Base-by-base conservation (phyloP, 2,797 vertebrate genomes). In the Protosalanx chinensis region DNA sequence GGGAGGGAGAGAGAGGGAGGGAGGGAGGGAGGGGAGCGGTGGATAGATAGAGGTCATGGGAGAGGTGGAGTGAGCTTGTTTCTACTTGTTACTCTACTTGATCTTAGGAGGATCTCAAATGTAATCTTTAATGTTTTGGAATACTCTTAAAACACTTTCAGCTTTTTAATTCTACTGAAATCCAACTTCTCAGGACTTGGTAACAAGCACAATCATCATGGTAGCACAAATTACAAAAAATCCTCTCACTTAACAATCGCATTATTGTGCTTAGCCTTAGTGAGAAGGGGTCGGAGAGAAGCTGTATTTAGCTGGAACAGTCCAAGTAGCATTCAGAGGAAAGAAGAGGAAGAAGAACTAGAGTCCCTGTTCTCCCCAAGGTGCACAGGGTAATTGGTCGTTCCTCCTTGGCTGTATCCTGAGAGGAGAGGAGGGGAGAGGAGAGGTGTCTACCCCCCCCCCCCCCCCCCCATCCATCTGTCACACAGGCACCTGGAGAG, bases 401-500 rank as follows among this genome's bases (percentile, higher is more conserved):
- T 86, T 88, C 88, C 82, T 87, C 86, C 82, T 86, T 85, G 82
- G 70, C 64, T 67, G 46, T 72, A 68, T 68, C 23, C 51, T 72
- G 41, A 77, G 79, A 86, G 77, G 71, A 80, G 74, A 70, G 81
- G 79, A 82, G 79, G 75, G 82, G n/a, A n/a, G n/a, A n/a, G n/a
- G n/a, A n/a, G n/a, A n/a, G n/a, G n/a, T n/a, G n/a, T n/a, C n/a
- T n/a, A n/a, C n/a, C n/a, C n/a, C n/a, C 49, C 27, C 7, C 41
- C 41, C 5, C 30, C 23, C 75, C 82, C 23, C 41, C 82, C 72
- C 65, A 3, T 67, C 90, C 89, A 91, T 91, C 90, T 89, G 90
- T 89, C 87, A 85, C 82, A 72, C n/a, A 64, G 71, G 70, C 86
- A 84, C 86, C 87, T 86, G 82, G 79, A 85, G 85, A 76, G 74